A percentile compares a stretch with the other conserved stretches of the same genome.
phyloP scores from a whole-genome alignment of 1,140 invertebrate species.

The Caenorhabditis brenneri region DNA sequence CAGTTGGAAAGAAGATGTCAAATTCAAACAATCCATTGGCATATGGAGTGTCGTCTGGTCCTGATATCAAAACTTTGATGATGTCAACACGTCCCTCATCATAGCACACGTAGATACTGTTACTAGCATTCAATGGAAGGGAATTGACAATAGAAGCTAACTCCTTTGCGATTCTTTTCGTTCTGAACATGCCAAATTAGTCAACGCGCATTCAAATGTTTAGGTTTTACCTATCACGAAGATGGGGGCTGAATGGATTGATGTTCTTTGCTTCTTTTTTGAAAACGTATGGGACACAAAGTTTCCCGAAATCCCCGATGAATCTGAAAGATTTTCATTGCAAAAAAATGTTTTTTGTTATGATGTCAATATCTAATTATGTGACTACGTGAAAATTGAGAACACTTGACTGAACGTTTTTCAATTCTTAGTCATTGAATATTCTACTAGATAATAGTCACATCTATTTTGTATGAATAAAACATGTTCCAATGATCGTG shows the following conservation, averaged over 20 bases:
- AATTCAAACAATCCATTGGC: constrained; percentile 76
- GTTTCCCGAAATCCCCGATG: constrained; percentile 66
- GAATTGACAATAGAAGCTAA: constrained; percentile 91
- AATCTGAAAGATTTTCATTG: constrained; percentile 53
- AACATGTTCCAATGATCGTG: background rate
- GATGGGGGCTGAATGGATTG: constrained; percentile 67
- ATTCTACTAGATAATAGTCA: background rate
- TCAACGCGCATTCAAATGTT: background rate
- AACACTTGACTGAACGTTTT: background rate
- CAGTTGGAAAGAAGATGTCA: constrained; percentile 73
- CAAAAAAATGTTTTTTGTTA: background rate
- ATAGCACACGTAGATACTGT: constrained; percentile 92
- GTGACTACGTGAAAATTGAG: background rate
- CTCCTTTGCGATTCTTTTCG: constrained; percentile 76
- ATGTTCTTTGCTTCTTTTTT: constrained; percentile 68
- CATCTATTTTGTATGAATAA: constrained; percentile 9
- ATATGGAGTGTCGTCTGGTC: constrained; percentile 78
- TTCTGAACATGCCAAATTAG: background rate
- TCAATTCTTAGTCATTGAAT: background rate
- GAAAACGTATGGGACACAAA: constrained; percentile 65
- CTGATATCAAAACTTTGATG: constrained; percentile 75
- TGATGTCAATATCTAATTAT: background rate
- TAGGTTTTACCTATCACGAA: constrained; percentile 71
- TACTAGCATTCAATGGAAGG: constrained; percentile 88
- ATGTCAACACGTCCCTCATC: constrained; percentile 82